phyloP scores from a whole-genome alignment of 2,797 vertebrate genomes.

The Buceros bicornis region DNA sequence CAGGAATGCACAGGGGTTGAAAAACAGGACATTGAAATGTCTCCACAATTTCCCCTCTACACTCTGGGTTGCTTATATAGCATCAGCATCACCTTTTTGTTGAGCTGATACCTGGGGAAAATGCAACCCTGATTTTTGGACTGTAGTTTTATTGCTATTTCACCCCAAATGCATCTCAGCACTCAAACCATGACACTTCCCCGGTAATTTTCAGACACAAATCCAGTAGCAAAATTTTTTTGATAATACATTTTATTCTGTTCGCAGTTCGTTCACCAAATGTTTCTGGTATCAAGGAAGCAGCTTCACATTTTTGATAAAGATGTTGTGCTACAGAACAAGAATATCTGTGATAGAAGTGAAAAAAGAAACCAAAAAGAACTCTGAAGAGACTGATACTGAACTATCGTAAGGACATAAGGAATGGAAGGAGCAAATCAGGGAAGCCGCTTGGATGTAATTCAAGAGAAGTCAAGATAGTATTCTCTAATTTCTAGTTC shows the following conservation, averaged over 20 bases:
- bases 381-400: neutral
- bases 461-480: neutral
- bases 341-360: neutral
- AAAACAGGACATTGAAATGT: neutral
- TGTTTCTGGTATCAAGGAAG: neutral
- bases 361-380: neutral
- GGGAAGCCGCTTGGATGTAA: neutral
- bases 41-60: neutral
- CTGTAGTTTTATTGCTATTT: neutral
- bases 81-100: neutral
- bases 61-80: fast-evolving
- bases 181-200: neutral
- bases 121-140: neutral
- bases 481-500: neutral
- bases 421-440: neutral
- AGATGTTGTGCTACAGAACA: neutral
- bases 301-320: neutral
- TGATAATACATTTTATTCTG: neutral
- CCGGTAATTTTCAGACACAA: neutral
- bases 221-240: neutral
- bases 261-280: neutral
- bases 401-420: neutral
- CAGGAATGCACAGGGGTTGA: neutral
- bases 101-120: neutral
- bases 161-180: neutral